Base-by-base conservation (phyloP, 37 sponge, comb jelly and placozoan species). In the Chondrilla cf. caribensis region DNA sequence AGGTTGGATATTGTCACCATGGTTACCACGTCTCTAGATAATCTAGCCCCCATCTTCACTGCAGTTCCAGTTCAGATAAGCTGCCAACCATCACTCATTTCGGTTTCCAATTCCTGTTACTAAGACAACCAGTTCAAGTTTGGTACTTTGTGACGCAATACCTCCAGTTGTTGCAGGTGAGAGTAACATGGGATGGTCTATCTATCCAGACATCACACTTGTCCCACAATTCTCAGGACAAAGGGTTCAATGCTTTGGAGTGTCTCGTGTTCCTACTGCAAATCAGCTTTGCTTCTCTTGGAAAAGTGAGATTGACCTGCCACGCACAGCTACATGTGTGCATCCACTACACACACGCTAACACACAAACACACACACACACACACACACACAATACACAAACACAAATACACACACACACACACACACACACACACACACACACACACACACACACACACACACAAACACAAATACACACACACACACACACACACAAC, bases 81-180 rank as follows among this genome's bases (percentile, higher is more conserved):
- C 66, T 38, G 26, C 76, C 85, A 21, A 65, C 70, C 42, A 94
- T 97, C 38, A 92, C 95, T 8, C 85, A 86, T 35, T 36, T 70
- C 40, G 98, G 98, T 3, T 97, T 97, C 81, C 98, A 97, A 86
- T 97, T 97, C 77, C 88, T 97, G 7, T 88, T 98, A 58, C 60
- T 98, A 70, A 84, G 91, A 73, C 57, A 90, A 22, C n/a, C 89
- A 8, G 55, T 87, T 4, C 99, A 98, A 60, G 89, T 98, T 26
- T 98, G 99, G 99, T 83, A 86, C 80, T 92, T 98, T 84, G 83
- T 96, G n/a, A 84, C 90, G 2, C 83, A 96, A 64, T 94, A 98
- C 72, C 86, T 98, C 0, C 40, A 84, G 19, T 80, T 79, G 8
- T 32, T 66, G 38, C 85, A 91, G 58, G 89, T 89, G 32, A 59